Base-by-base conservation (phyloP, 2,797 vertebrate species). In the Vipera ursinii region DNA sequence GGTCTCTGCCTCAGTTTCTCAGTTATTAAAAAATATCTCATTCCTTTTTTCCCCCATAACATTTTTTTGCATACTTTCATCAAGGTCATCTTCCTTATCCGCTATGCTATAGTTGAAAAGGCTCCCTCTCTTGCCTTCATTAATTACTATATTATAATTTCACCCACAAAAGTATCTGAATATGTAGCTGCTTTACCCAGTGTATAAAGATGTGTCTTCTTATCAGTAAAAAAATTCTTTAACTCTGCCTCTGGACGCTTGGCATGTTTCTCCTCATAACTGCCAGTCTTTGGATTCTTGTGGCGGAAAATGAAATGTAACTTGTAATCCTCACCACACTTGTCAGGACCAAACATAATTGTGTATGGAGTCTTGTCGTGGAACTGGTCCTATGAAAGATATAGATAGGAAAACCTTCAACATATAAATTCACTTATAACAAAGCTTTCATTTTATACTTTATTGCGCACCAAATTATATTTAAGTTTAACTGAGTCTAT, bases 311-410 rank as follows among this genome's bases (percentile, higher is more conserved):
- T 99, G 97, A 99, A 99, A 97, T 99, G 99, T 89, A 99, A 97
- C 93, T 99, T 99, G 96, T 99, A 99, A 95, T 99, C 99, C 93
- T 99, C 99, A 69, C 99, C 99, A 95, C 99, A 99, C 95, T 99
- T 99, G 96, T 99, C 99, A 0, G 99, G 99, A 59, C 99, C 99
- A 93, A 99, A 99, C 99, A 99, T 99, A 97, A 99, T 99, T 4
- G 99, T 99, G 96, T 99, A 99, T 0, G 98, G 97, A n/a, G 99
- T 99, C 97, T 99, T 99, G 97, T 99, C 99, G 92, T 98, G 98
- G 95, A 99, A 99, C 57, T 99, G 98, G 92, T 99, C 98, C 99
- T 99, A 96, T 89, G 93, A 92, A 96, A 94, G 91, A 90, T 96
- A 96, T 92, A 93, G 28, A 90, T 22, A 32, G 53, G 48, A 3